Evolutionary conservation across 2,888 invertebrate species (phyloP), one percentile per base, ranked within the genome.

Genomic region (Xanthorhoe designata): DNA sequence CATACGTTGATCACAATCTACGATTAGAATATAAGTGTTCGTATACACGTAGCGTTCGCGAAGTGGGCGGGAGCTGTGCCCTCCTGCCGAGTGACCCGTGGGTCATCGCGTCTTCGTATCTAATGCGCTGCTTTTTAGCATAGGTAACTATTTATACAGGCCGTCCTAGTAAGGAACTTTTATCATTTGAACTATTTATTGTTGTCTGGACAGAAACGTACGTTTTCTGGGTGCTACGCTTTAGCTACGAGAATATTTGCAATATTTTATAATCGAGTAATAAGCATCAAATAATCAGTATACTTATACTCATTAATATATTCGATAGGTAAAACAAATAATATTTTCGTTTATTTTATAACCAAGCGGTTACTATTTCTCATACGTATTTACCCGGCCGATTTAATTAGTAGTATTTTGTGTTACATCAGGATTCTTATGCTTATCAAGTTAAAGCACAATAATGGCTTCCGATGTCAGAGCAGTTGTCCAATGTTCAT

Each of bases 401-500:
- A 24, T 24, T 24, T 24, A 24, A 24, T 18, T 7, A 18, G 17
- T 18, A 17, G 17, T 9, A 49, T 19, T 19, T 18, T 24, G 29
- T 19, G 38, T 42, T 56, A 19, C 9, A 24, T 24, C 24, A 56
- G 18, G 42, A 18, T 6, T 2, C 10, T 42, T 42, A 3, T 45
- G 24, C 45, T 42, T 17, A 70, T 63, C 60, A 70, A 69, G 58
- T 70, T 63, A 57, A 70, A 69, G 58, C 70, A 78, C 77, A 78
- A 78, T 77, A 76, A 76, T 76, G 69, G 70, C 80, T 80, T 73
- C 74, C 73, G 80, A 87, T 85, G 75, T 77, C 70, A 71, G 79
- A 84, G 78, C 78, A 81, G 81, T 83, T 83, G 84, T 87, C 85
- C 85, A 82, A 86, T 87, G 85, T 85, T 83, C 85, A 84, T 85